These are phyloP conservation scores for Melipona beecheii DNA, from an alignment of 2,888 invertebrate species.

Conservation along the genomic window DNA sequence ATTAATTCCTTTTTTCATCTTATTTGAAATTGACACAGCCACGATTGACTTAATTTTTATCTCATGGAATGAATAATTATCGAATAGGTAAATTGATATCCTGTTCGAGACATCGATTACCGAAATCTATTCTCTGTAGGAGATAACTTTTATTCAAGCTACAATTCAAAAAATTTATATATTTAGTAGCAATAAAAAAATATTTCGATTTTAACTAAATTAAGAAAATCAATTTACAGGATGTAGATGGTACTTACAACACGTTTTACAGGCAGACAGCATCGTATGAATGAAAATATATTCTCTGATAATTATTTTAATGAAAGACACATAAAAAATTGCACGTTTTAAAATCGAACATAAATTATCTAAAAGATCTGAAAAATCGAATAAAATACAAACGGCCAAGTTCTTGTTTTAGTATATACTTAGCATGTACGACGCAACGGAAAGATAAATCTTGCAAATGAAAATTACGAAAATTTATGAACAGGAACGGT, in stretches of 20 bases:
- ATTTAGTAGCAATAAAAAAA: not conserved
- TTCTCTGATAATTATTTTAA: not conserved
- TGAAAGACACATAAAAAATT: not conserved
- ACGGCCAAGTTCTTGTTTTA: not conserved
- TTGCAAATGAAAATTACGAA: constrained; percentile 1
- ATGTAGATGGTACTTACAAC: constrained; percentile 75
- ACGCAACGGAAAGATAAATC: not conserved
- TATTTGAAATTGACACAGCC: too few species aligned
- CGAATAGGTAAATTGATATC: not conserved
- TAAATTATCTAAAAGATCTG: not conserved
- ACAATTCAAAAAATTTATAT: not conserved
- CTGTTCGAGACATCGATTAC: not conserved
- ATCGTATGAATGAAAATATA: constrained; percentile 49
- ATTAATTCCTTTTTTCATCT: not conserved
- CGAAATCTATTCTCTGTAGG: not conserved
- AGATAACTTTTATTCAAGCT: not conserved
- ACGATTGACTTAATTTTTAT: not conserved
- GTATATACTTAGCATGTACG: too few species aligned
- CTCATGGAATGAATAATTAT: not conserved
- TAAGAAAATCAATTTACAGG: not conserved
- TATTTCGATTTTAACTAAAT: not conserved
- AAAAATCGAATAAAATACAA: not conserved
- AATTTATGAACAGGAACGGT: not conserved
- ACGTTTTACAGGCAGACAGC: constrained; percentile 69
- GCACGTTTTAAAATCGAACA: not conserved